Base-by-base conservation (phyloP, 2,888 invertebrate genomes). In the Scrobipalpa atriplicella region DNA sequence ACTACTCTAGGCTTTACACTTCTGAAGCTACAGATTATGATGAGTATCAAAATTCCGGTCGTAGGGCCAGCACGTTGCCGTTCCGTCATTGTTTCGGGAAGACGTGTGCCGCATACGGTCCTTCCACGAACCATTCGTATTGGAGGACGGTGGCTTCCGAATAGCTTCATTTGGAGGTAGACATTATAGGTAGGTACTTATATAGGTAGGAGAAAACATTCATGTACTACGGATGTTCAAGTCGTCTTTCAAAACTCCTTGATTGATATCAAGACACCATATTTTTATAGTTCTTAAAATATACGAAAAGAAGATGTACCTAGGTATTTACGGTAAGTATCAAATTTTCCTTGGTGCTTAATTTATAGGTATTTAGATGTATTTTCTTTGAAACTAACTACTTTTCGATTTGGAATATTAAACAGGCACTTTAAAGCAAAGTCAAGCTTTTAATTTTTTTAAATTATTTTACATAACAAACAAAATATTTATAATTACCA, bases 61-160 rank as follows among this genome's bases (percentile, higher is more conserved):
- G 56, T 0, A 21, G 56, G 36, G 38, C 64, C 36, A 18, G 41
- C 63, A 61, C 66, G 68, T 68, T 74, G 72, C 74, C n/a, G n/a
- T 72, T 72, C 76, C 60, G 43, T 43, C 70, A 78, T 78, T 79
- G 79, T 79, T 77, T 75, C 71, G 71, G 68, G 68, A 68, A 66
- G 70, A 79, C 80, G 79, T 78, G 79, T 69, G 68, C 70, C 69
- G 72, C 76, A 74, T 79, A 71, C 67, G 78, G 68, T 60, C 68
- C 68, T 76, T 75, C 74, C 71, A 65, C 70, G 75, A 75, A 77
- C 65, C 64, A 69, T 21, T 1, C 21, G 10, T 29, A 56, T 56
- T 16, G 58, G 58, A 58, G 11, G 36, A 16, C n/a, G 71, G 71
- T 66, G 39, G 62, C 47, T 60, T 62, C 51, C 39, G 52, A 62